Evolutionary conservation across 2,888 invertebrate species (phyloP), one percentile per base, ranked within the genome.

Genomic region (Cepaea hortensis): DNA sequence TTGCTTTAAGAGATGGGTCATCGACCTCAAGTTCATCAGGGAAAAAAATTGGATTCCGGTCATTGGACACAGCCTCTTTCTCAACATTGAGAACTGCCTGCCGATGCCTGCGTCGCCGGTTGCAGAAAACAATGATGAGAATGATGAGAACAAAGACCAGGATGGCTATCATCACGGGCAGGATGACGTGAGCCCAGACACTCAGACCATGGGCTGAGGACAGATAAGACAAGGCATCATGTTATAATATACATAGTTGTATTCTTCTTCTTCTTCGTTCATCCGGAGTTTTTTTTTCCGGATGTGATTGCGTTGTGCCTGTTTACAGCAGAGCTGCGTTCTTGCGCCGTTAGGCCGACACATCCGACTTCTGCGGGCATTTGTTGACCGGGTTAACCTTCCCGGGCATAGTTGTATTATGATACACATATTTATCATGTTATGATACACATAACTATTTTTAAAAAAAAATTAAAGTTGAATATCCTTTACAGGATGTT

Each of bases 21-120:
- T 85, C 85, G n/a, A n/a, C 18, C 18, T 86, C 86, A 15, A 91
- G 70, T 80, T 93, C 93, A 20, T 91, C 91, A 23, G 91, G 92
- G 68, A 93, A 90, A 68, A 93, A 90, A 13, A 92, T 91, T 3
- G 92, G 92, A 15, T 91, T 90, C 35, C 93, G 88, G 72, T 92
- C 92, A 72, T 91, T 91, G 35, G 90, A 88, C 81, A 91, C 92
- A 9, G 90, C 88, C 6, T 91, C 91, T 77, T 92, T 92, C 70
- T 92, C 91, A 6, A 90, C 88, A 20, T 90, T 90, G 20, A 90
- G 84, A 3, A 90, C 35, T 48, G 85, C 46, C 65, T 85, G 75
- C 70, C 88, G 68, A 55, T 85, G 87, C 80, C 85, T 85, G 20
- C 79, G 87, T n/a, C 86, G 84, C 20, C 89, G 87, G 85, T 89